phyloP scores from a whole-genome alignment of 2,797 vertebrate genomes.

The Agapornis canus region DNA sequence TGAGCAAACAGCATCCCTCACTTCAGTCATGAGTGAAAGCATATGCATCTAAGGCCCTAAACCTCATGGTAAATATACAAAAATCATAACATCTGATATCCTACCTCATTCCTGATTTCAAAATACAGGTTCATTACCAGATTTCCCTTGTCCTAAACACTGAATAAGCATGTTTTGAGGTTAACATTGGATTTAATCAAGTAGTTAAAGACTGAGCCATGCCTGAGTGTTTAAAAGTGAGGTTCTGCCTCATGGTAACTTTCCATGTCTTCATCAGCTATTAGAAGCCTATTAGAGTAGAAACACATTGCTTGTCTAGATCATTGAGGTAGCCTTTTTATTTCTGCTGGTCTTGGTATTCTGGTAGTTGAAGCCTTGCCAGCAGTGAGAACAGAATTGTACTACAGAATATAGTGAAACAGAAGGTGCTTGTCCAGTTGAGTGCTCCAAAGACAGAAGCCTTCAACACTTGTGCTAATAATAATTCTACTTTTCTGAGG shows the following conservation, averaged over 20 bases:
- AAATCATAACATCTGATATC: background rate
- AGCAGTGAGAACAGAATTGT: accelerated
- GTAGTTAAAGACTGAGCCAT: background rate
- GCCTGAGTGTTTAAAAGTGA: background rate
- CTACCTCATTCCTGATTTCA: background rate
- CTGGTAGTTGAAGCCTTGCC: background rate
- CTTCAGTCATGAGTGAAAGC: background rate
- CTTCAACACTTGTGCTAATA: background rate
- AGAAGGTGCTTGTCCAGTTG: background rate
- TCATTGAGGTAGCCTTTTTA: background rate
- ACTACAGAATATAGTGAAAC: background rate
- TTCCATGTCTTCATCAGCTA: background rate
- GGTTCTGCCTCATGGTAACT: background rate
- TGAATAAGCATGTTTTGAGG: background rate
- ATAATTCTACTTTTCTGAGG: background rate
- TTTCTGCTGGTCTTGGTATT: background rate
- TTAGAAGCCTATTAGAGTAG: background rate
- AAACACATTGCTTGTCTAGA: background rate
- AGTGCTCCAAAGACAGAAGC: background rate
- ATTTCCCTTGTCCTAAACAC: background rate
- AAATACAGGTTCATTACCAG: background rate
- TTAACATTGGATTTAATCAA: background rate
- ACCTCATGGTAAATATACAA: background rate
- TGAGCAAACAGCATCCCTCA: background rate
- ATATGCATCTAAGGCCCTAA: background rate